Evolutionary conservation across 2,888 invertebrate species (phyloP), one percentile per base, ranked within the genome.

Genomic region (Leptura quadrifasciata): DNA sequence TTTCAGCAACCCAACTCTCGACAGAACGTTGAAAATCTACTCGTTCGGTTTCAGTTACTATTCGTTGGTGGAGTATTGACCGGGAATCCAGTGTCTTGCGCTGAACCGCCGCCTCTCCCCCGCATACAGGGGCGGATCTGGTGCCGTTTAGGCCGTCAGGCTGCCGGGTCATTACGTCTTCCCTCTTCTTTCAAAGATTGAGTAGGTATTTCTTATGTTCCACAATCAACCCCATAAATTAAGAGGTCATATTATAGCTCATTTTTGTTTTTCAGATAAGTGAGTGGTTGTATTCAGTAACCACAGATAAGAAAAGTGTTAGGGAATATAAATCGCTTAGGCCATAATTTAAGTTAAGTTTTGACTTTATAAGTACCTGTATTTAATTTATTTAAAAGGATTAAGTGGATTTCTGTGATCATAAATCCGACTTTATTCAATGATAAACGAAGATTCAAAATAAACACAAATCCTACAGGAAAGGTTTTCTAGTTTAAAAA

Each of bases 51-150:
- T 72, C 61, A 61, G 72, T 75, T 58, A 58, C 67, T 61, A 72
- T 57, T 72, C 58, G 73, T 67, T 55, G 72, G 73, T 78, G 71
- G 81, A 81, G 79, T 82, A 82, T 82, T 82, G 82, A 82, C 82
- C 82, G 82, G 80, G 80, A 75, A 73, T 78, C 72, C 77, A 77
- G 70, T 79, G 82, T 80, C 82, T 82, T 82, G 82, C 82, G 82
- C 82, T 73, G 75, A 77, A 73, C 72, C 58, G 54, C 63, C 72
- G 60, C 60, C 78, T 75, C 78, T 74, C 78, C 79, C 80, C 76
- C 75, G 75, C 75, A 75, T 64, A 67, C 79, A 80, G 79, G 72
- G 77, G 47, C 77, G 77, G 77, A 79, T 74, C 75, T 54, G 54
- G 57, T 55, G 54, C 76, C 58, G 58, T 77, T 60, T 35, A 60